phyloP scores from a whole-genome alignment of 92 coral and sea anemone genomes.

The Virgularia gustaviana region DNA sequence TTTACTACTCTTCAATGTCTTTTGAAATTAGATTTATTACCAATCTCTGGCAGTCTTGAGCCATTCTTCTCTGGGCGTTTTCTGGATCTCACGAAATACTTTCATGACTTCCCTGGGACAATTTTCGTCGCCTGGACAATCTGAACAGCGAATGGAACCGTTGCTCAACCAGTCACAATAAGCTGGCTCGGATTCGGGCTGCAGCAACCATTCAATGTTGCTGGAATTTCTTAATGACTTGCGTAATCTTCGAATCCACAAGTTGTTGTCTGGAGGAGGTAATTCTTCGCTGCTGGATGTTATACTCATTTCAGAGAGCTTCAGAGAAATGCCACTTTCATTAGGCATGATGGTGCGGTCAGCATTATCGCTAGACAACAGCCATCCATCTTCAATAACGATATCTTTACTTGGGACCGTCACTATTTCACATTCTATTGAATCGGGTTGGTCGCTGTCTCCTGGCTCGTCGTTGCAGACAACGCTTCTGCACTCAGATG shows the following conservation, averaged over 20 bases:
- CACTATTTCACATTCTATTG: no score
- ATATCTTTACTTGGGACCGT: background rate
- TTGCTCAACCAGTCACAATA: slow-evolving; percentile 35
- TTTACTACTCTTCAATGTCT: no score
- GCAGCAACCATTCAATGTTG: slow-evolving; percentile 12
- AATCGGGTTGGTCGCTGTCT: no score
- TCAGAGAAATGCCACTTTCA: no score
- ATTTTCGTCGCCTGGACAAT: slow-evolving; percentile 61
- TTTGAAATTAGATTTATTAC: background rate
- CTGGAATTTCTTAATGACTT: background rate
- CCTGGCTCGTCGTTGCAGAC: no score
- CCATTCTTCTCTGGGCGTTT: slow-evolving; percentile 60
- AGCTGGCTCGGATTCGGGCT: slow-evolving; percentile 7
- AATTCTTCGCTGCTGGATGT: background rate
- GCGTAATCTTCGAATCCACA: slow-evolving; percentile 24
- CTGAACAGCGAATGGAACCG: slow-evolving; percentile 59
- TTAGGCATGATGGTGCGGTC: no score
- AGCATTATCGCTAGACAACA: background rate
- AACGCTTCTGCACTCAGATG: no score
- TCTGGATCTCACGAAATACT: slow-evolving; percentile 61
- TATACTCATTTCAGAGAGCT: no score
- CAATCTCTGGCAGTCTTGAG: slow-evolving; percentile 51
- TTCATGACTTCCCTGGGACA: slow-evolving; percentile 73
- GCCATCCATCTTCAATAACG: background rate
- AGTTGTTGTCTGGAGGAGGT: background rate